Conservation (phyloP, 2,113 vertebrate species). For the Onychostoma macrolepis region DNA sequence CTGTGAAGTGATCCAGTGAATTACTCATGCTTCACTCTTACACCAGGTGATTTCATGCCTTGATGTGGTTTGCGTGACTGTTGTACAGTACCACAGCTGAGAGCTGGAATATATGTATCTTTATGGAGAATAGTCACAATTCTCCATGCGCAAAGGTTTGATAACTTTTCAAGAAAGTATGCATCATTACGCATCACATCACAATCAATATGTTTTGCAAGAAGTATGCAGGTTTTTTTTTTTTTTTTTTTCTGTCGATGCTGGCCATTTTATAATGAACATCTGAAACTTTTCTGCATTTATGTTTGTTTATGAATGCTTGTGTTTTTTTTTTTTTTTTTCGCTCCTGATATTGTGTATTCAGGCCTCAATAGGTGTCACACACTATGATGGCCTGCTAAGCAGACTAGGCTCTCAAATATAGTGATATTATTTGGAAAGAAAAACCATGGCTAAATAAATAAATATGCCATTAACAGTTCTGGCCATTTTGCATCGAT, state of each 20-base stretch:
- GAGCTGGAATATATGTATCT: neutral
- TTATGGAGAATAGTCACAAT: neutral
- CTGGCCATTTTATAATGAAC: neutral
- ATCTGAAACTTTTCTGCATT: neutral
- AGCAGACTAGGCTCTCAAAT: neutral
- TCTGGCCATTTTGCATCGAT: neutral
- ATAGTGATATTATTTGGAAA: neutral
- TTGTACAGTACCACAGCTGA: neutral
- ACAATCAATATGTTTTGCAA: slow-evolving; percentile 9
- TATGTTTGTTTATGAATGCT: neutral
- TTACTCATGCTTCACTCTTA: neutral
- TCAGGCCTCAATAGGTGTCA: neutral
- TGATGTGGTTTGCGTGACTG: neutral
- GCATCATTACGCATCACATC: neutral
- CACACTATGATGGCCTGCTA: neutral
- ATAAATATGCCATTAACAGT: neutral
- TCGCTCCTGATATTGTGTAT: neutral
- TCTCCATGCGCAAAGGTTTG: neutral
- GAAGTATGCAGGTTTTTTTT: neutral
- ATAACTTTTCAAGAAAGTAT: neutral
- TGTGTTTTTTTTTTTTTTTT: neutral
- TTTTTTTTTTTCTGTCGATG: neutral
- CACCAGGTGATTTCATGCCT: slow-evolving; percentile 15
- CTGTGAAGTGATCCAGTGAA: neutral
- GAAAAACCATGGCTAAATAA: neutral